Percentiles rank a stretch among this genome's conserved stretches.
Conservation (phyloP, 2,888 invertebrate species). For the Hypolimnas misippus region DNA sequence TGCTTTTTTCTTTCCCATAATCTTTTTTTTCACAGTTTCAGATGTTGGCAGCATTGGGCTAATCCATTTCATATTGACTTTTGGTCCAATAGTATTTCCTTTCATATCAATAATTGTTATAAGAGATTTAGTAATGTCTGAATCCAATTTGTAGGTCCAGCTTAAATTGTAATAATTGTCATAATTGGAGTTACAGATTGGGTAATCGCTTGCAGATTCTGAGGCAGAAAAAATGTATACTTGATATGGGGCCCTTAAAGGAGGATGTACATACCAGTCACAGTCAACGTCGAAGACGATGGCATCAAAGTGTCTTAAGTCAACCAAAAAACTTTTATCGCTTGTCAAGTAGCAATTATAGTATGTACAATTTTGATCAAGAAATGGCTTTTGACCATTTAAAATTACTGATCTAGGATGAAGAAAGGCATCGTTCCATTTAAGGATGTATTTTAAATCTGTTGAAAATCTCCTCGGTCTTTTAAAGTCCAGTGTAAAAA, state of each 20-base stretch:
- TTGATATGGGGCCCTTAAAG: slow-evolving; percentile 65
- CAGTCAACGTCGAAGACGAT: slow-evolving; percentile 80
- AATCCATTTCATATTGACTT: slow-evolving; percentile 61
- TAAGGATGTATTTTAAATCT: slow-evolving; percentile 65
- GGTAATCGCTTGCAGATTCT: slow-evolving; percentile 59
- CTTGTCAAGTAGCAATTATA: slow-evolving; percentile 74
- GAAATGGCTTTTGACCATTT: slow-evolving; percentile 59
- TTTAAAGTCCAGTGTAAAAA: slow-evolving; percentile 45
- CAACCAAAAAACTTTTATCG: slow-evolving; percentile 55
- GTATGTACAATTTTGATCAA: slow-evolving; percentile 61
- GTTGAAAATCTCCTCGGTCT: slow-evolving; percentile 54
- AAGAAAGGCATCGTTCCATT: slow-evolving; percentile 55
- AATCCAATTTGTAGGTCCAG: slow-evolving; percentile 69
- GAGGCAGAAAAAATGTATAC: slow-evolving; percentile 75
- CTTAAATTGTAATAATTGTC: slow-evolving; percentile 67
- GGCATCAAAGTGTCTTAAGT: slow-evolving; percentile 72
- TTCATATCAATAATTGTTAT: slow-evolving; percentile 56
- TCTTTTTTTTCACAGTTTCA: slow-evolving; percentile 48
- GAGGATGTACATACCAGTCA: slow-evolving; percentile 57
- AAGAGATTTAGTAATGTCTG: slow-evolving; percentile 61
- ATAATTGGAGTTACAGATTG: slow-evolving; percentile 54
- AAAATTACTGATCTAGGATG: slow-evolving; percentile 48
- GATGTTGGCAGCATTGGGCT: slow-evolving; percentile 53
- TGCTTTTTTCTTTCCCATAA: slow-evolving; percentile 59
- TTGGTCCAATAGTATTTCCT: slow-evolving; percentile 63